Base-by-base conservation (phyloP, 2,888 invertebrate species). In the Cephus nigrinus region DNA sequence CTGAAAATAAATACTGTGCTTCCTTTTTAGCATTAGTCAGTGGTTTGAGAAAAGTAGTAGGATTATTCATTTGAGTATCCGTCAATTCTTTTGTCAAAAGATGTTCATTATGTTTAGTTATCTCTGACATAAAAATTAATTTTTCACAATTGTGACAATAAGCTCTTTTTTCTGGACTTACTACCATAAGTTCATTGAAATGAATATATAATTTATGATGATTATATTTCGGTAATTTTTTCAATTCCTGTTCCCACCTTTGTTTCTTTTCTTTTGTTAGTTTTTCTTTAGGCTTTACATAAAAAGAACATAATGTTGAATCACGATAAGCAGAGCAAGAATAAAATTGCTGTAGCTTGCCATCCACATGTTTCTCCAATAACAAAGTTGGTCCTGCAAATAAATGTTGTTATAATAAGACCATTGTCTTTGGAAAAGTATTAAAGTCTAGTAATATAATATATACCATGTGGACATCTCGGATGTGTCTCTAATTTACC, bases 1-100 rank as follows among this genome's bases (percentile, higher is more conserved):
- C 93, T 2, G 96, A 94, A 91, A 98, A 98, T 84, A 97, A 94
- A 90, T 96, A 98, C 90, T 98, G 98, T 0, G 98, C 98, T 92
- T 97, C 97, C 34, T 94, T 95, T 83, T 96, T 95, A 75, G 96
- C 94, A 91, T 96, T 94, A 73, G 95, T 94, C 23, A 96, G 88
- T 0, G 97, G 94, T 36, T 93, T 93, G 12, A 98, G 90, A 87
- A 97, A 93, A 77, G 93, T 93, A 0, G 96, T 94, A 0, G 97
- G 96, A 83, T 93, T 92, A 3, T 87, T 85, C 33, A 96, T 90
- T 81, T 94, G 92, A 81, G 94, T 92, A 85, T 95, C 93, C 0
- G 93, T 92, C 11, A 96, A 86, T 34, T 93, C 92, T 40, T 91
- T 91, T 12, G 92, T 88, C 0, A 94, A 86, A 34, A 93, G 91